A percentile compares a stretch with the other conserved stretches of the same genome.
These are phyloP conservation scores for Lutjanus campechanus DNA, from an alignment of 2,797 vertebrate species.

Conservation along the genomic window DNA sequence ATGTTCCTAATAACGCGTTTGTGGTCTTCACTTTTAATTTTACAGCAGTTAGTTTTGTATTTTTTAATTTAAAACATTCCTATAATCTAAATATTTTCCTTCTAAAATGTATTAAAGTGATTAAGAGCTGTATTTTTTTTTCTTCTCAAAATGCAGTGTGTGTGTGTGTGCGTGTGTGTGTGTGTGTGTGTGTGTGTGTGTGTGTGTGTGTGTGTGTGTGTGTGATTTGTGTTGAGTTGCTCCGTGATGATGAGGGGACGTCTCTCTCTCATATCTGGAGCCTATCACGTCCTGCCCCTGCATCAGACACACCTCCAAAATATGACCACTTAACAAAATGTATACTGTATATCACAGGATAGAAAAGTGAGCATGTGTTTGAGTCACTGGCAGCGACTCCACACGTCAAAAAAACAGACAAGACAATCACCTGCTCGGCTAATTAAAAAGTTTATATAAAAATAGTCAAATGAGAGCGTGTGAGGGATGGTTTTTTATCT, in stretches of 20 bases:
- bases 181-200: neutral
- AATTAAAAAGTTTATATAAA: slow-evolving; percentile 26
- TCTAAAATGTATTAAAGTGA: neutral
- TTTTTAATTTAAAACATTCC: neutral
- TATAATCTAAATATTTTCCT: neutral
- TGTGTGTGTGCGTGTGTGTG: no score
- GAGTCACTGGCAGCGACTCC: slow-evolving; percentile 66
- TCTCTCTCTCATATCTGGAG: slow-evolving; percentile 57
- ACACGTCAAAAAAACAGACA: slow-evolving; percentile 47
- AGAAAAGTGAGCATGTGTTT: slow-evolving; percentile 72
- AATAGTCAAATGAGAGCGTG: slow-evolving; percentile 10
- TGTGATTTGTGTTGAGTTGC: neutral
- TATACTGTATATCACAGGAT: slow-evolving; percentile 81
- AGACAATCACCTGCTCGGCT: slow-evolving; percentile 22
- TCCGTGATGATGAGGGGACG: slow-evolving; percentile 46
- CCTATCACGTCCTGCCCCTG: slow-evolving; percentile 79
- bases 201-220: neutral
- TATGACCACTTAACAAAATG: slow-evolving; percentile 77
- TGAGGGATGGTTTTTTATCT: slow-evolving; percentile 27
- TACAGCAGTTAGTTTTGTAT: accelerated
- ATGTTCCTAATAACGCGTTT: neutral
- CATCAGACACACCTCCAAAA: slow-evolving; percentile 80
- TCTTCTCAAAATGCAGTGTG: neutral
- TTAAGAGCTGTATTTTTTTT: neutral
- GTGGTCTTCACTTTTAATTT: neutral